Evolutionary conservation across 2,113 vertebrate species (phyloP).

Genomic region (Geothlypis trichas): DNA sequence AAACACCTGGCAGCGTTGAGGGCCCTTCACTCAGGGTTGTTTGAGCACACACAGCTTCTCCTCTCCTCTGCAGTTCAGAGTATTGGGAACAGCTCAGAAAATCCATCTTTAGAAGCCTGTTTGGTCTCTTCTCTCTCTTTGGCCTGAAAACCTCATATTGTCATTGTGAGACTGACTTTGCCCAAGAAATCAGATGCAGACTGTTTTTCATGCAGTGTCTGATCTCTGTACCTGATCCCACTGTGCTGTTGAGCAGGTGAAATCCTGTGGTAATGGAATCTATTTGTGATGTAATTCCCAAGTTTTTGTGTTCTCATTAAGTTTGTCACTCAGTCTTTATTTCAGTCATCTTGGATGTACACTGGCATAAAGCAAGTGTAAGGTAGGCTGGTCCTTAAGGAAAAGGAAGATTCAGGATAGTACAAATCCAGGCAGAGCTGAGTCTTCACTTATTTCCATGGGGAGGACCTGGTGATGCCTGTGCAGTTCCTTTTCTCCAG

Average conservation of each 20-base stretch:
- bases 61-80: neutral
- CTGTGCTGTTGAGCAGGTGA: neutral
- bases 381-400: neutral
- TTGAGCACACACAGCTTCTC: neutral
- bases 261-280: neutral
- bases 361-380: neutral
- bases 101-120: neutral
- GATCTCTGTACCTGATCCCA: neutral
- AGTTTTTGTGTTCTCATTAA: neutral
- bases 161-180: neutral
- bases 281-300: neutral
- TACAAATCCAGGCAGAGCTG: neutral
- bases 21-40: neutral
- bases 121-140: neutral
- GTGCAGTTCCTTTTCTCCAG: neutral
- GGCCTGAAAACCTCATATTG: neutral
- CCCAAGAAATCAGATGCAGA: neutral
- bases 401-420: neutral
- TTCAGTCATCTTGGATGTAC: neutral
- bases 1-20: neutral
- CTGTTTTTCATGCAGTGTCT: neutral
- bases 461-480: neutral
- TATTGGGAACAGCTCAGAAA: neutral
- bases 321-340: neutral
- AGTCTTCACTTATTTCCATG: neutral